Base-by-base conservation (phyloP, 2,888 invertebrate species). In the Pocota personata region DNA sequence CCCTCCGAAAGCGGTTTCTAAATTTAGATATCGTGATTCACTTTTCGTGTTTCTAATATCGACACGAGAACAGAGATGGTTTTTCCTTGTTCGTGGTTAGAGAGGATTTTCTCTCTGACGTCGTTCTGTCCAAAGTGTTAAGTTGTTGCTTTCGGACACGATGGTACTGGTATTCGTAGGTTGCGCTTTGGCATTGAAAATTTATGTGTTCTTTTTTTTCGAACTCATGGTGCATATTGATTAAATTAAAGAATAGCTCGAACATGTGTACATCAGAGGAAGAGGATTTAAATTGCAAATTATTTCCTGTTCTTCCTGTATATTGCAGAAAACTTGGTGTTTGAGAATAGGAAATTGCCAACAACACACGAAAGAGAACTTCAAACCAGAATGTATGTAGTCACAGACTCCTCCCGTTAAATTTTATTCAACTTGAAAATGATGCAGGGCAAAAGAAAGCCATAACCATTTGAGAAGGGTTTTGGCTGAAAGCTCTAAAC, bases 11-110 rank as follows among this genome's bases (percentile, higher is more conserved):
- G 43, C 14, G 48, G n/a, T 8, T 64, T 78, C 79, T 79, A 84
- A 75, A 69, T 83, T 75, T 83, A 83, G 73, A 73, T 40, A 55
- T 71, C 73, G 73, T 79, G 79, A 83, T 83, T 83, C 79, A 73
- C 62, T 62, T 62, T 73, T 55, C 48, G 72, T 73, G 73, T 64
- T 57, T 19, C 43, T 27, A 21, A 24, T 32, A 60, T 60, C 30
- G 37, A 52, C 48, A 40, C 10, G 69, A 14, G 60, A 32, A 21
- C 37, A 35, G 21, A 50, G 58, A 69, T 52, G 27, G 77, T n/a
- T 71, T 62, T 72, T 72, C 72, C 62, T 62, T 78, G 46, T 57
- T 79, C 40, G 78, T 52, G 40, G 27, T 48, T 37, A 27, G 71
- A 78, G 52, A n/a, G n/a, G n/a, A n/a, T 40, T 43, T 35, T 55